phyloP scores from a whole-genome alignment of 2,888 invertebrate species.

The Rhopalosiphum nymphaeae region DNA sequence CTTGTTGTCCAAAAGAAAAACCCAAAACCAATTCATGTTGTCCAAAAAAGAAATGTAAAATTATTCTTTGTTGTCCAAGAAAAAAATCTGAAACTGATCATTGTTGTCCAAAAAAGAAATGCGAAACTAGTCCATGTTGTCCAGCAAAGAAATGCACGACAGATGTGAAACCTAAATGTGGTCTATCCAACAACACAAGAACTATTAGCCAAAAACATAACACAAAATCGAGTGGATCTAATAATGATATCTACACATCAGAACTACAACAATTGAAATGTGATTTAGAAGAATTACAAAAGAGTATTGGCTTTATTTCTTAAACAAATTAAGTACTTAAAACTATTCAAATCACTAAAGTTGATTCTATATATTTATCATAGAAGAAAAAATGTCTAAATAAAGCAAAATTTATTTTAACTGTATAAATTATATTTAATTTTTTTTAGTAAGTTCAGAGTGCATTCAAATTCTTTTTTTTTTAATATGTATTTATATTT shows the following conservation, averaged over 20 bases:
- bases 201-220: not conserved
- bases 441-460: no score
- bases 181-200: not conserved
- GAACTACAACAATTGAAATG: constrained; percentile 4
- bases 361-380: not conserved
- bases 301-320: not conserved
- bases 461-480: no score
- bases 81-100: not conserved
- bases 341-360: not conserved
- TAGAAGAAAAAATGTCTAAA: not conserved
- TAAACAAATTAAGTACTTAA: not conserved
- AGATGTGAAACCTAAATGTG: not conserved
- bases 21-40: not conserved
- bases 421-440: not conserved
- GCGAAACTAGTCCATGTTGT: not conserved
- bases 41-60: not conserved
- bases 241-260: not conserved
- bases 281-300: not conserved
- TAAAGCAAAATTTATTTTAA: not conserved
- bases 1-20: not conserved
- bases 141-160: not conserved
- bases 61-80: not conserved
- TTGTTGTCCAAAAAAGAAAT: not conserved
- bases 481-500: no score
- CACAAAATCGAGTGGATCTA: not conserved